Conservation (phyloP, 2,113 vertebrate species). For the Paracanthobrama guichenoti region DNA sequence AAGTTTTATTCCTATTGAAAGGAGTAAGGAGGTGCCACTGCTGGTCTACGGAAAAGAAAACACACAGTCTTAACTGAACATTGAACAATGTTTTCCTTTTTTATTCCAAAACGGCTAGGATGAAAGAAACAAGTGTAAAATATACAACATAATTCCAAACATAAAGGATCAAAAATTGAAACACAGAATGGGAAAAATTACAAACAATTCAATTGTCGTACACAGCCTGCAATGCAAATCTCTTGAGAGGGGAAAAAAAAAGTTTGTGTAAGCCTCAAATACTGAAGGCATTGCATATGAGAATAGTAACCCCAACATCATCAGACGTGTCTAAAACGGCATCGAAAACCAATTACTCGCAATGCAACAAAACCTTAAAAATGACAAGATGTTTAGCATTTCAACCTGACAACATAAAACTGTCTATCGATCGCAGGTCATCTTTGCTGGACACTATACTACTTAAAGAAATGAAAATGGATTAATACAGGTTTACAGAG, state of each 20-base stretch:
- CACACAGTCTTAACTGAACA: constrained; percentile 55
- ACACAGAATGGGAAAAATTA: constrained; percentile 48
- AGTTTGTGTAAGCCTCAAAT: constrained; percentile 56
- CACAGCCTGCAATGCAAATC: constrained; percentile 50
- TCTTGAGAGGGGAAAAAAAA: constrained; percentile 43
- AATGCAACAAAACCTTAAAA: constrained; percentile 38
- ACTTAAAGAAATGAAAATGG: background rate
- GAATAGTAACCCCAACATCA: constrained; percentile 53
- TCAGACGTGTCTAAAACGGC: constrained; percentile 48
- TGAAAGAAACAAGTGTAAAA: constrained; percentile 76
- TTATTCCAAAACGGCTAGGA: constrained; percentile 72
- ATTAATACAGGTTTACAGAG: constrained; percentile 27
- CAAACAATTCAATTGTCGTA: constrained; percentile 48
- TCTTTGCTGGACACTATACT: constrained; percentile 10
- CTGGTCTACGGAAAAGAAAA: background rate
- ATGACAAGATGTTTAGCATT: background rate
- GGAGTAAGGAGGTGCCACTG: background rate
- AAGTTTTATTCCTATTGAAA: background rate
- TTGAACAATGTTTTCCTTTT: constrained; percentile 55
- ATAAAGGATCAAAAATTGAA: constrained; percentile 58
- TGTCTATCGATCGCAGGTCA: constrained; percentile 9
- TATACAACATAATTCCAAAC: constrained; percentile 69
- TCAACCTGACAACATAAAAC: constrained; percentile 21
- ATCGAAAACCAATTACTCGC: constrained; percentile 34
- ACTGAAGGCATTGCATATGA: constrained; percentile 50